These are phyloP conservation scores for Ericerus pela DNA, from an alignment of 1,140 invertebrate species.

Conservation along the genomic window DNA sequence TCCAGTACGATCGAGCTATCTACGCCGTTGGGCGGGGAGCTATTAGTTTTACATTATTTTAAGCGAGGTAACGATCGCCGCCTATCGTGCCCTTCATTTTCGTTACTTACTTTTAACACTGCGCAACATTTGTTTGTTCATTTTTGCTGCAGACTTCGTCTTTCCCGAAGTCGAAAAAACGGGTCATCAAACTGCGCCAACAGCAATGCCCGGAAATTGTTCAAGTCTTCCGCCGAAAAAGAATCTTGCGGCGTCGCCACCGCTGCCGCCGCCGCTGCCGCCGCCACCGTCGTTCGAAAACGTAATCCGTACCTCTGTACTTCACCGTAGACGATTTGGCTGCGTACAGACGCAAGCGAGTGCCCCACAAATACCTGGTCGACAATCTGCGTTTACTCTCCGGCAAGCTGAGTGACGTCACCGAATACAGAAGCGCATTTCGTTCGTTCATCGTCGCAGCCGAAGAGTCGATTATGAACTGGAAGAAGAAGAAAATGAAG, in stretches of 20 bases:
- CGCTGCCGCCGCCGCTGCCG: no score
- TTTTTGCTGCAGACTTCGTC: constrained; percentile 8
- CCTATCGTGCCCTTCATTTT: no score
- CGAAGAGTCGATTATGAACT: not conserved
- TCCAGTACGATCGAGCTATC: no score
- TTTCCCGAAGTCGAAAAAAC: constrained; percentile 1
- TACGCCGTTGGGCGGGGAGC: no score
- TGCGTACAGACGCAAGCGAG: not conserved
- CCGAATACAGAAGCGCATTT: not conserved
- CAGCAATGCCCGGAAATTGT: no score
- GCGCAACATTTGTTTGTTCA: no score
- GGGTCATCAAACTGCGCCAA: not conserved
- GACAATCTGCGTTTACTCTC: not conserved
- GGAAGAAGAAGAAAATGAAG: constrained; percentile 9
- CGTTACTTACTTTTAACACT: no score
- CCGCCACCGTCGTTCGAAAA: not conserved
- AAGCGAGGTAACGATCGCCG: no score
- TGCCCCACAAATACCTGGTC: not conserved
- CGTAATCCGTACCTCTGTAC: not conserved
- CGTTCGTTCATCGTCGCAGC: not conserved
- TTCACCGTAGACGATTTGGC: constrained; percentile 7
- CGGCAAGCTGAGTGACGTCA: not conserved
- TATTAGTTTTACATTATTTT: no score
- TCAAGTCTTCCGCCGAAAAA: not conserved
- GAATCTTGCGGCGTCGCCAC: no score